A percentile compares a stretch with the other conserved stretches of the same genome.
These are phyloP conservation scores for Lytechinus pictus DNA, from an alignment of 35 echinoderm and acorn worm species.

Conservation along the genomic window DNA sequence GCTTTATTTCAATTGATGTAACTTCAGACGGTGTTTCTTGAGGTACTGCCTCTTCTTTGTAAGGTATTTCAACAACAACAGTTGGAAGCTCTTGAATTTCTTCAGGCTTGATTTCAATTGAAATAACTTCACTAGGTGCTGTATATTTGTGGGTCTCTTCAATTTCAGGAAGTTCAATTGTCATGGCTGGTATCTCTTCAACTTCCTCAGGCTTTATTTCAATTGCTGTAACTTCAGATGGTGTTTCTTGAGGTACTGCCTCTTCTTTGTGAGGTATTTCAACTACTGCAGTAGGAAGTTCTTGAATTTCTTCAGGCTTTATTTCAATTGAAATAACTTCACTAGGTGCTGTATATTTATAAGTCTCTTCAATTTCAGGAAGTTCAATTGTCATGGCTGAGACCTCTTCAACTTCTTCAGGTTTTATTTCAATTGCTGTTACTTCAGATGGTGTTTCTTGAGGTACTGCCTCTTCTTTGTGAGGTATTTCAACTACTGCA, in stretches of 20 bases:
- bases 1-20: not conserved
- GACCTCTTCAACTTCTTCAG: too few relatives aligned
- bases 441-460: too few relatives aligned
- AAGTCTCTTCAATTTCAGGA: not conserved
- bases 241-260: conserved; percentile 28
- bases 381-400: not conserved
- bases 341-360: not conserved
- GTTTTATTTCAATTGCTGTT: too few relatives aligned
- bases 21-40: not conserved
- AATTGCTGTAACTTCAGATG: conserved; percentile 2
- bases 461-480: too few relatives aligned
- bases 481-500: not conserved
- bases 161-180: conserved; percentile 33
- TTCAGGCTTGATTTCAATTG: not conserved
- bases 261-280: conserved; percentile 50
- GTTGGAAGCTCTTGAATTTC: conserved; percentile 5
- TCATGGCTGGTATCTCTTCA: not conserved
- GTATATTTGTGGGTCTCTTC: conserved; percentile 31
- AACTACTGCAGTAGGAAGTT: not conserved
- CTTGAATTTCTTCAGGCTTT: conserved; percentile 19
- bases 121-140: not conserved
- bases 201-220: not conserved
- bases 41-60: not conserved
- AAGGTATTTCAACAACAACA: conserved; percentile 24
- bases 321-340: not conserved